Base-by-base conservation (phyloP, 1,140 invertebrate genomes). In the Acromyrmex charruanus region DNA sequence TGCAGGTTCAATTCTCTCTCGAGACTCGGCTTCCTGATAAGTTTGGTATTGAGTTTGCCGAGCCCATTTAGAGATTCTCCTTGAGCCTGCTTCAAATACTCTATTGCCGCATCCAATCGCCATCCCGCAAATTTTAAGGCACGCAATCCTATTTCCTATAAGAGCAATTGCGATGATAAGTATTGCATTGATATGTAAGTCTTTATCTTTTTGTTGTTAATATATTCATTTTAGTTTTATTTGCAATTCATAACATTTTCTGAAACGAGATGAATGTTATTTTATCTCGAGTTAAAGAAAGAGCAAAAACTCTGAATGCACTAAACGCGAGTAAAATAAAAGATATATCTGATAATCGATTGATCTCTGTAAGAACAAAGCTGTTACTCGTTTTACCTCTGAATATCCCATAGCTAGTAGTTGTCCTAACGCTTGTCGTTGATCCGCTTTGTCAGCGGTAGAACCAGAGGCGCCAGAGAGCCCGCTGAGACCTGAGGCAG, bases 1-100 rank as follows among this genome's bases (percentile, higher is more conserved):
- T 97, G 97, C 31, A 97, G 94, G 90, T 95, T 96, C 25, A 97
- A 93, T 92, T 98, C 98, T 59, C 97, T 96, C 94, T 99, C 98
- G 82, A 98, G 96, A 94, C 98, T 98, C 18, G 98, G 97, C 93
- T 98, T 98, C 71, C 98, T 96, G 87, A 97, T 98, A 9, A 98
- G 95, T 93, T 98, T 98, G 58, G 96, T 96, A 88, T 96, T 96
- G 68, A 97, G 95, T 86, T 96, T 96, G 69, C 95, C 95, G 66
- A 97, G 93, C 5, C 96, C 95, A 72, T 97, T 97, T 14, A 96
- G 90, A 31, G 96, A 95, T 75, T 97, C 96, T 89, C 95, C 96
- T 87, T 96, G 94, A 31, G 96, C 94, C 91, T 97, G 97, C 90
- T 98, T 97, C 75, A 98, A 94, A 90, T 96, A 96, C 88, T 98